These are phyloP conservation scores for Drosophila azteca DNA, from an alignment of 1,140 invertebrate genomes.

Conservation along the genomic window DNA sequence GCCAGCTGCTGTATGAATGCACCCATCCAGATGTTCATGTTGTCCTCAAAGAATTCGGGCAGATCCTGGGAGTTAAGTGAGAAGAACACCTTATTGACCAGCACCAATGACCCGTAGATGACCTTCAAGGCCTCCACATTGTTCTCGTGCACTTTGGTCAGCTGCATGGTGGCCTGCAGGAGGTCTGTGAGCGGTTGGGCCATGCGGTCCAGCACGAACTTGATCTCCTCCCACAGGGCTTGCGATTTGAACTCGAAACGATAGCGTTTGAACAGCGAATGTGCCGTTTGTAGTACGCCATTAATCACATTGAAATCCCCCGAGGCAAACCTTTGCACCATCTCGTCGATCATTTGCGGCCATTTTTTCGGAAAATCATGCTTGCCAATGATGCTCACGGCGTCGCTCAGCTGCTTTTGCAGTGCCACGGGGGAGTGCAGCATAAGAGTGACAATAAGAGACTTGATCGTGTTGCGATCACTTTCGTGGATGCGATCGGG, in stretches of 20 bases:
- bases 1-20: conserved; percentile 93
- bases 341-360: conserved; percentile 94
- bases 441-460: conserved; percentile 96
- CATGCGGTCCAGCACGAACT: conserved; percentile 97
- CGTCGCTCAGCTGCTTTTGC: conserved; percentile 97
- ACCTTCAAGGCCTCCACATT: conserved; percentile 93
- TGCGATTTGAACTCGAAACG: conserved; percentile 98
- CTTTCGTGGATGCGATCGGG: conserved; percentile 91
- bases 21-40: conserved; percentile 97
- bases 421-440: conserved; percentile 94
- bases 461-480: conserved; percentile 92
- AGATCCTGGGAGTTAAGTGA: conserved; percentile 98
- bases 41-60: conserved; percentile 99
- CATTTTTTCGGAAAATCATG: conserved; percentile 98
- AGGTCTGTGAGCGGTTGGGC: conserved; percentile 96
- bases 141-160: conserved; percentile 90
- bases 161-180: conserved; percentile 93
- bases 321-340: conserved; percentile 95
- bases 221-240: conserved; percentile 97
- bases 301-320: conserved; percentile 98
- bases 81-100: conserved; percentile 98
- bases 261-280: conserved; percentile 98
- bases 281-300: conserved; percentile 96
- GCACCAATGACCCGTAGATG: conserved; percentile 94
- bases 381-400: conserved; percentile 96